phyloP scores from a whole-genome alignment of 1,140 invertebrate species.

The Lordiphosa stackelbergi region DNA sequence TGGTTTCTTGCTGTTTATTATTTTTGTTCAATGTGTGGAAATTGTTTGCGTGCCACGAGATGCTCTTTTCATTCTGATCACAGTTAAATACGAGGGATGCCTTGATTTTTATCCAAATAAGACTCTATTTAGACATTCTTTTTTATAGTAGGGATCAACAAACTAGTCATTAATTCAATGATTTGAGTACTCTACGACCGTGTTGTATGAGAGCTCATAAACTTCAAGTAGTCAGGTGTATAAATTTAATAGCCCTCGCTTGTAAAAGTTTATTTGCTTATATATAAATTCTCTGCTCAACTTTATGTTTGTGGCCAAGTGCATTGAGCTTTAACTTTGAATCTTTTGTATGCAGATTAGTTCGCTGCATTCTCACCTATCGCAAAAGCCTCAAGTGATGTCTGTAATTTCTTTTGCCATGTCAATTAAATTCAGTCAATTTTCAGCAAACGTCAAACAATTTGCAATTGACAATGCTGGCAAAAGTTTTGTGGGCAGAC shows the following conservation, averaged over 20 bases:
- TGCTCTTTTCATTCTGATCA: slow-evolving; percentile 32
- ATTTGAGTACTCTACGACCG: no score
- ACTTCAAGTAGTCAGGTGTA: no score
- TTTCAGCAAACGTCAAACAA: slow-evolving; percentile 37
- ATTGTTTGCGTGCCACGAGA: slow-evolving; percentile 59
- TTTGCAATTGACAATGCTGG: slow-evolving; percentile 30
- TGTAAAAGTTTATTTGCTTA: no score
- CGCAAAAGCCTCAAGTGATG: slow-evolving; percentile 5
- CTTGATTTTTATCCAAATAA: no score
- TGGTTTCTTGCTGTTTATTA: slow-evolving; percentile 50
- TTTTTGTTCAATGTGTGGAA: slow-evolving; percentile 72
- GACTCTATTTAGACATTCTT: no score
- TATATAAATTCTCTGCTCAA: slow-evolving; percentile 4
- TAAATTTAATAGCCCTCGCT: no score
- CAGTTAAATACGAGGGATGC: no score
- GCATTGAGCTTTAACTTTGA: slow-evolving; percentile 56
- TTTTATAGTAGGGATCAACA: no score
- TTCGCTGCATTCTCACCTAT: slow-evolving; percentile 48
- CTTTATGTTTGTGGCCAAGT: slow-evolving; percentile 30
- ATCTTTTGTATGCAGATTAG: slow-evolving; percentile 59
- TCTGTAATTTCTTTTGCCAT: slow-evolving; percentile 24
- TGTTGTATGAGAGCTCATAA: no score
- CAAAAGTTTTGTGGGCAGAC: neutral
- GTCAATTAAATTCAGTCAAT: slow-evolving; percentile 68
- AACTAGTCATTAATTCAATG: no score